Evolutionary conservation across 2,113 vertebrate species (phyloP).

Genomic region (Chionomys nivalis): DNA sequence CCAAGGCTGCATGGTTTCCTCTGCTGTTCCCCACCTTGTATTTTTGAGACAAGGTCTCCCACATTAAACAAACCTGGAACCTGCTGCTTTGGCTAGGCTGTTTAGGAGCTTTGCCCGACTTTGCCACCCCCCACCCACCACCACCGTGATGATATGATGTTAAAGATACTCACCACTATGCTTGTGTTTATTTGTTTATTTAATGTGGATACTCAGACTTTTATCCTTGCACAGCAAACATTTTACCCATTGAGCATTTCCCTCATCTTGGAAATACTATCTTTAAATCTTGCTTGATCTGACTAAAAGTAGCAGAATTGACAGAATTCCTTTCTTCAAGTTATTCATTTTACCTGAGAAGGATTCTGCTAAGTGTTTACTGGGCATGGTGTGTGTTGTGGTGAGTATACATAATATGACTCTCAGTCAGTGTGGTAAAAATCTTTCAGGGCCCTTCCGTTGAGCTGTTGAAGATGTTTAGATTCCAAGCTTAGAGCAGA

Average conservation of each 20-base stretch:
- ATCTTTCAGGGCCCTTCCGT: not conserved
- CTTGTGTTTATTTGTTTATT: too few relatives aligned
- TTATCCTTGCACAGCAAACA: too few relatives aligned
- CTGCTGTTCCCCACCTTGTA: not conserved
- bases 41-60: not conserved
- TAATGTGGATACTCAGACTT: not conserved
- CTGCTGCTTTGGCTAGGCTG: not conserved
- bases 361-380: accelerated
- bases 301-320: not conserved
- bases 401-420: accelerated
- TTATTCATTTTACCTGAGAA: not conserved
- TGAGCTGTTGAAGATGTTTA: not conserved
- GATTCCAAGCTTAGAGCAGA: not conserved
- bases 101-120: not conserved
- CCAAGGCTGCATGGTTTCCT: not conserved
- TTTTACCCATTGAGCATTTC: not conserved
- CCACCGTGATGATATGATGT: not conserved
- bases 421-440: not conserved
- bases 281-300: not conserved
- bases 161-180: not conserved
- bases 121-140: too few relatives aligned
- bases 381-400: accelerated
- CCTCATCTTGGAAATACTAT: not conserved
- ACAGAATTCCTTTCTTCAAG: not conserved
- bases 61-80: not conserved